Conservation (phyloP, 2,797 vertebrate genomes). For the Alfaro cultratus region DNA sequence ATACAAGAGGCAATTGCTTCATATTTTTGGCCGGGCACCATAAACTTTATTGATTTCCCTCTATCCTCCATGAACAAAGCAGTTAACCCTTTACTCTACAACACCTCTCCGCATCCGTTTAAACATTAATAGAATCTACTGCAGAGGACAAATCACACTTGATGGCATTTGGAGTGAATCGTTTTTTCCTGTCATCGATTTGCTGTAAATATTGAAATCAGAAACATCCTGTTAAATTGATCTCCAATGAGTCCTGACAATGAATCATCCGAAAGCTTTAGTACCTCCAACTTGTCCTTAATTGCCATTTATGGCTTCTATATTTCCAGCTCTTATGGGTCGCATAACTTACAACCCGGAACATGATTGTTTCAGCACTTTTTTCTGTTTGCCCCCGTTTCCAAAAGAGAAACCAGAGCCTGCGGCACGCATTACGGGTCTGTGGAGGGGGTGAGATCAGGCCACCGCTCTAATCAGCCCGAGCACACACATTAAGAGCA, state of each 20-base stretch:
- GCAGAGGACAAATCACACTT: conserved; percentile 14
- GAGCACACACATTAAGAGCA: conserved; percentile 66
- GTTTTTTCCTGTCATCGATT: conserved; percentile 21
- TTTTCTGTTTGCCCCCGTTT: conserved; percentile 48
- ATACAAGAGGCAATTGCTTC: conserved; percentile 63
- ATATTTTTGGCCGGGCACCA: conserved; percentile 62
- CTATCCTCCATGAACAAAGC: conserved; percentile 29
- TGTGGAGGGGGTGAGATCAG: conserved; percentile 74
- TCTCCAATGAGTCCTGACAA: conserved; percentile 29
- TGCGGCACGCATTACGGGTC: conserved; percentile 57
- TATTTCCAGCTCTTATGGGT: conserved; percentile 38
- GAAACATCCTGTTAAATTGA: conserved; percentile 39
- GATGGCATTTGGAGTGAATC: conserved; percentile 26
- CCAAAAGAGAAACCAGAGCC: conserved; percentile 67
- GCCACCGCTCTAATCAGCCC: conserved; percentile 63
- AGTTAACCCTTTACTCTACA: conserved; percentile 53
- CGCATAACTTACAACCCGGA: conserved; percentile 58
- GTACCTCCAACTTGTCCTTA: conserved; percentile 35
- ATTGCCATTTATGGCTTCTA: conserved; percentile 50
- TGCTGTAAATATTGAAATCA: conserved; percentile 30
- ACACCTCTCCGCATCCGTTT: conserved; percentile 21
- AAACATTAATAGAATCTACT: conserved; percentile 9
- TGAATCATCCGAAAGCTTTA: conserved; percentile 25
- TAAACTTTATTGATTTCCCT: conserved; percentile 66
- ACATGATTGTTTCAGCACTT: conserved; percentile 74